Conservation (phyloP, 1,140 invertebrate species). For the Micrasema minimum region DNA sequence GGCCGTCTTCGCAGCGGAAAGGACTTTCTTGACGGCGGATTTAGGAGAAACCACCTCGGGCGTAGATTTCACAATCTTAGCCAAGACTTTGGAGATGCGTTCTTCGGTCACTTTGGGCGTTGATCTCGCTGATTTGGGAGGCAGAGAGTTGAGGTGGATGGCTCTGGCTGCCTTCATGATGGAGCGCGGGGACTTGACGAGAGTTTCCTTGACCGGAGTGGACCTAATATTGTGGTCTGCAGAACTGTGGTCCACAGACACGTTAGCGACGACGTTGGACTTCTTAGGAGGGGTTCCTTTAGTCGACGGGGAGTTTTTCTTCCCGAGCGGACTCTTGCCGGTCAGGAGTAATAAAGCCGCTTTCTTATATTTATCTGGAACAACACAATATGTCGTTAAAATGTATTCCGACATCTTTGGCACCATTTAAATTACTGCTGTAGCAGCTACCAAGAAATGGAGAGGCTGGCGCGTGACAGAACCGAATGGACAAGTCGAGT, state of each 20-base stretch:
- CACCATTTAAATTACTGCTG: no score
- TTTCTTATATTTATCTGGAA: slow-evolving; percentile 51
- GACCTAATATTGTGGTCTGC: slow-evolving; percentile 11
- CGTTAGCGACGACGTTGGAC: not conserved
- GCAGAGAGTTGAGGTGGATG: no score
- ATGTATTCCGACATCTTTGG: not conserved
- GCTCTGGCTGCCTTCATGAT: slow-evolving; percentile 18
- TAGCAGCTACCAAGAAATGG: no score
- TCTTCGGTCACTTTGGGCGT: not conserved
- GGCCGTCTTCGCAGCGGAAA: not conserved
- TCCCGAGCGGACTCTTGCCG: slow-evolving; percentile 38
- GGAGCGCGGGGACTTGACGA: slow-evolving; percentile 18
- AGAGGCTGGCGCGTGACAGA: no score
- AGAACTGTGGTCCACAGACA: not conserved
- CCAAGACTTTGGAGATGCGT: not conserved
- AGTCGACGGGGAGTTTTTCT: slow-evolving; percentile 12
- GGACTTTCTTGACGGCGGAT: slow-evolving; percentile 7
- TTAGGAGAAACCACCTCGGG: not conserved
- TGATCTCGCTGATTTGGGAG: not conserved
- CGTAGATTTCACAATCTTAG: not conserved
- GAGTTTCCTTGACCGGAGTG: slow-evolving; percentile 20
- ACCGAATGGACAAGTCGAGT: no score
- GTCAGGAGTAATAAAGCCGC: slow-evolving; percentile 47
- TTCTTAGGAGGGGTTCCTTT: slow-evolving; percentile 29
- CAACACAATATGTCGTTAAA: not conserved